Evolutionary conservation across 1,140 invertebrate genomes (phyloP).

Genomic region (Sinonovacula constricta): DNA sequence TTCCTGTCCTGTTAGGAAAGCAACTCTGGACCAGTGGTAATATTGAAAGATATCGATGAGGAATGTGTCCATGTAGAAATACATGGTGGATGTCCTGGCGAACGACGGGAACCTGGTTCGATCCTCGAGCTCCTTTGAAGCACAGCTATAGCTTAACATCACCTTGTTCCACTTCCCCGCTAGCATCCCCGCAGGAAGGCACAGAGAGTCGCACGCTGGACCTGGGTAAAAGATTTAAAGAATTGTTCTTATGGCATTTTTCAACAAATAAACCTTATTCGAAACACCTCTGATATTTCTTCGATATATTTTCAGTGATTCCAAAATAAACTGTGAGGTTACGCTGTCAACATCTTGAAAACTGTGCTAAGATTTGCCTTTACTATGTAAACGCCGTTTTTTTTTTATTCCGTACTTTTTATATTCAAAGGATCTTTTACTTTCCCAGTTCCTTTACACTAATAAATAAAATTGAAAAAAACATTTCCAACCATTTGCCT

Average conservation of each 20-base stretch:
- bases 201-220: constrained; percentile 63
- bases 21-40: constrained; percentile 57
- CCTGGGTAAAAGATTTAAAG: constrained; percentile 43
- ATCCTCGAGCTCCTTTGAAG: constrained; percentile 46
- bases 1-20: constrained; percentile 53
- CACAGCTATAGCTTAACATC: constrained; percentile 76
- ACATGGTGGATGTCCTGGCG: constrained; percentile 50
- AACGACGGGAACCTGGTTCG: constrained; percentile 36
- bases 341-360: too few species aligned
- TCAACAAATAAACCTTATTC: too few species aligned
- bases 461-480: too few species aligned
- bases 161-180: constrained; percentile 58
- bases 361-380: too few species aligned
- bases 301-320: too few species aligned
- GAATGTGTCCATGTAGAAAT: constrained; percentile 50
- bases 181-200: constrained; percentile 56
- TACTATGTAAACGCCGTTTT: too few species aligned
- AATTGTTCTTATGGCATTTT: background rate
- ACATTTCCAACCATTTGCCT: too few species aligned
- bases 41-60: constrained; percentile 54
- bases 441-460: too few species aligned
- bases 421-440: too few species aligned
- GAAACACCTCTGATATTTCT: too few species aligned
- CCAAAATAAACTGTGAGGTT: too few species aligned
- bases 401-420: too few species aligned